Evolutionary conservation across 2,797 vertebrate species (phyloP).

Genomic region (Enteromius mattozi): DNA sequence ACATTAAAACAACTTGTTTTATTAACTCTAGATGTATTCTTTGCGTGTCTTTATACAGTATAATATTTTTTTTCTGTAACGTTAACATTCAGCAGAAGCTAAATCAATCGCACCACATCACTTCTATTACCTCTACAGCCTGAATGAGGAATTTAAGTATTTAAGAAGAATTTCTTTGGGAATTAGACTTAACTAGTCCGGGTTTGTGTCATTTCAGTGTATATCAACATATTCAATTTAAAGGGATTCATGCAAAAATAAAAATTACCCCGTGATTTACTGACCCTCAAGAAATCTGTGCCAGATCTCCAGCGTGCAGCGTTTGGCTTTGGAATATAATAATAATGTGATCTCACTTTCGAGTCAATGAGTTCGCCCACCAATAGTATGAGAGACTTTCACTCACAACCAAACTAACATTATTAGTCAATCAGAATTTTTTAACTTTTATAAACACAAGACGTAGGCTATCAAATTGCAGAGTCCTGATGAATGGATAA

Average conservation of each 20-base stretch:
- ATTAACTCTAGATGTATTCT: neutral
- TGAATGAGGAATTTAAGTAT: neutral
- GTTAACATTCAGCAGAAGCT: neutral
- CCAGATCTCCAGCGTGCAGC: no score
- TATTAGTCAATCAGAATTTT: no score
- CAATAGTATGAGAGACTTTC: no score
- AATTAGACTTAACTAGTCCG: neutral
- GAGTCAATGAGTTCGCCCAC: no score
- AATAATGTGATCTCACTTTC: no score
- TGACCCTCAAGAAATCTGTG: neutral
- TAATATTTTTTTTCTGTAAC: neutral
- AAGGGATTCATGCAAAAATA: neutral
- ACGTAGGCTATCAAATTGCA: no score
- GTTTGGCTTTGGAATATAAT: no score
- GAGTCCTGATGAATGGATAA: no score
- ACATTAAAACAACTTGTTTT: slow-evolving; percentile 21
- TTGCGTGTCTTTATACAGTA: neutral
- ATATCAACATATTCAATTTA: neutral
- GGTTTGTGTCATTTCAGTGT: neutral
- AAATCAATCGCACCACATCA: neutral
- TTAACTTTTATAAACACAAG: no score
- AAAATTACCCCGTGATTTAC: neutral
- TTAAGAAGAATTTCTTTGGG: neutral
- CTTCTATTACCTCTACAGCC: neutral
- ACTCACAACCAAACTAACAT: no score